These are phyloP conservation scores for Acrossocheilus fasciatus DNA, from an alignment of 2,797 vertebrate species.

Conservation along the genomic window DNA sequence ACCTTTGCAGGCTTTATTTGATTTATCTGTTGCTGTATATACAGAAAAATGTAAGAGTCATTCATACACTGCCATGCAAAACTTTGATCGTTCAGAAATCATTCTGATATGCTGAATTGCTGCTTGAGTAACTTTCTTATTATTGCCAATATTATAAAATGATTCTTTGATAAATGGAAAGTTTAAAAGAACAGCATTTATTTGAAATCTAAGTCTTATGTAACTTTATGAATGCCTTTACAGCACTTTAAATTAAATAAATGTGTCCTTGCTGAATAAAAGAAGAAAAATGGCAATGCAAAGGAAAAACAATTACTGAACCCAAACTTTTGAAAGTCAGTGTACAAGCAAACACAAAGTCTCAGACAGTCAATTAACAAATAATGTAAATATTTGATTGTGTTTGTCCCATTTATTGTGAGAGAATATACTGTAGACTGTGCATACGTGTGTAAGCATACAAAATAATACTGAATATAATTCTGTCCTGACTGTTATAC, in stretches of 20 bases:
- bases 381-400: background rate
- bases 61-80: background rate
- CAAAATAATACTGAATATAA: background rate
- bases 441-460: background rate
- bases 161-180: background rate
- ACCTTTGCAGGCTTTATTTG: background rate
- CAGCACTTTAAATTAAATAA: background rate
- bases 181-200: background rate
- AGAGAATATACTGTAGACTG: background rate
- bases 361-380: background rate
- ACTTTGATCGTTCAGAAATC: background rate
- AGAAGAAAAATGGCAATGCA: background rate
- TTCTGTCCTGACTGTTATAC: background rate
- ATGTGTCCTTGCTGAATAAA: background rate
- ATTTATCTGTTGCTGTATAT: background rate
- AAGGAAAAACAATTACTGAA: background rate
- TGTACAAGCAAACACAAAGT: background rate
- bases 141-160: background rate
- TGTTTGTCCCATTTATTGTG: background rate
- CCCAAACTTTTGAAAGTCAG: background rate
- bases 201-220: background rate
- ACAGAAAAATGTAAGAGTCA: background rate
- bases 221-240: background rate
- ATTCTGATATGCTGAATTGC: background rate
- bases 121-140: background rate